Conservation (phyloP, 92 coral and sea anemone species). For the Zoanthus sansibaricus region DNA sequence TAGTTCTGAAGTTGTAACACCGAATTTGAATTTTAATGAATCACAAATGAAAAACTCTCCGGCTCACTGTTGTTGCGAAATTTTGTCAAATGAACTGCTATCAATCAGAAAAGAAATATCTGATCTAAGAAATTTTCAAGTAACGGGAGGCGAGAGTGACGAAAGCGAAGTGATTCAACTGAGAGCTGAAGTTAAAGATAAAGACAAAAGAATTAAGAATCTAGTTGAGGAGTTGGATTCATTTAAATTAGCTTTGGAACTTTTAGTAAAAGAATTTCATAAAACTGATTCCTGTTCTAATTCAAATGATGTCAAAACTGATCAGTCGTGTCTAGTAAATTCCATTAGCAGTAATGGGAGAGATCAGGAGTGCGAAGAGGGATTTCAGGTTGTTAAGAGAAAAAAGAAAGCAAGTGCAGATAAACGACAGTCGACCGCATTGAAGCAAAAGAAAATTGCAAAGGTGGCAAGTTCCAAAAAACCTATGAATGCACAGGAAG, state of each 20-base stretch:
- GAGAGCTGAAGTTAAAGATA: not conserved
- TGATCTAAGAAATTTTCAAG: not conserved
- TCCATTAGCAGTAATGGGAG: no score
- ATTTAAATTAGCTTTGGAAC: not conserved
- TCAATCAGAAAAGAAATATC: conserved; percentile 18
- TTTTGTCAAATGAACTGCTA: not conserved
- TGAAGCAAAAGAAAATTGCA: no score
- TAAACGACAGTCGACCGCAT: no score
- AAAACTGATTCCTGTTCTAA: not conserved
- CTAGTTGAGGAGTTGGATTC: conserved; percentile 3
- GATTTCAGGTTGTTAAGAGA: not conserved
- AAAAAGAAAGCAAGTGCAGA: not conserved
- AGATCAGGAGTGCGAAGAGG: not conserved
- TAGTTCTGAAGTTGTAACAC: not conserved
- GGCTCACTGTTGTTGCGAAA: conserved; percentile 19
- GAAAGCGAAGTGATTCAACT: not conserved
- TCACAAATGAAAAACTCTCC: not conserved
- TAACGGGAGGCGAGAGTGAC: not conserved
- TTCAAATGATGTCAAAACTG: not conserved
- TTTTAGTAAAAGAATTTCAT: conserved; percentile 2
- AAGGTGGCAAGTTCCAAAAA: not conserved
- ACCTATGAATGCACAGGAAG: not conserved
- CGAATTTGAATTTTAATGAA: not conserved
- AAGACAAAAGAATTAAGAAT: not conserved
- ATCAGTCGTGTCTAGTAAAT: not conserved